phyloP scores from a whole-genome alignment of 1,140 invertebrate species.

The Drosophila teissieri region DNA sequence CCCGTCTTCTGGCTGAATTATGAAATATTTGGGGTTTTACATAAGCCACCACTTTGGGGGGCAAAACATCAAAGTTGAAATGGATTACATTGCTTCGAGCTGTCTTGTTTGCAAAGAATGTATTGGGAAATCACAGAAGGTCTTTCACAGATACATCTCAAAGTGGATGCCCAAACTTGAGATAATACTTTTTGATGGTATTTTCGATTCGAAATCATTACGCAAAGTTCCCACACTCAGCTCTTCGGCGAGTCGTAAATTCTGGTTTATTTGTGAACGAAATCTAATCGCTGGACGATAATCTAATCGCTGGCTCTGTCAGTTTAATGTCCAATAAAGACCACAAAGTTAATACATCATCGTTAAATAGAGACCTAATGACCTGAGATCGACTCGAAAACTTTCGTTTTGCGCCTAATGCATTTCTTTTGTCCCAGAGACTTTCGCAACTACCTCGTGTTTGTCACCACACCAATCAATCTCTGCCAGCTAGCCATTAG shows the following conservation, averaged over 20 bases:
- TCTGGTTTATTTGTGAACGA: constrained; percentile 26
- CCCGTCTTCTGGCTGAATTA: constrained; percentile 39
- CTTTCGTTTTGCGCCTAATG: constrained; percentile 30
- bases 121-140: not conserved
- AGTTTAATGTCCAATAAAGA: constrained; percentile 24
- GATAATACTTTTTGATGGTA: not conserved
- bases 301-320: constrained; percentile 28
- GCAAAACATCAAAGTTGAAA: constrained; percentile 5
- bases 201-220: not conserved
- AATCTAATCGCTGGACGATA: constrained; percentile 35
- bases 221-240: constrained; percentile 7
- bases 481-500: constrained; percentile 25
- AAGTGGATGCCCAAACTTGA: not conserved
- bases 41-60: constrained; percentile 18
- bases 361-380: constrained; percentile 31
- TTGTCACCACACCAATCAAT: constrained; percentile 39
- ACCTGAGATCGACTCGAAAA: constrained; percentile 23
- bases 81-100: constrained; percentile 7
- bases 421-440: constrained; percentile 39
- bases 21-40: constrained; percentile 54
- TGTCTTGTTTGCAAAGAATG: not conserved
- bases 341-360: constrained; percentile 41
- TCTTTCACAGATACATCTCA: too few relatives aligned
- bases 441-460: constrained; percentile 40
- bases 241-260: constrained; percentile 15